Conservation (phyloP, 2,113 vertebrate genomes). For the Serinus canaria region DNA sequence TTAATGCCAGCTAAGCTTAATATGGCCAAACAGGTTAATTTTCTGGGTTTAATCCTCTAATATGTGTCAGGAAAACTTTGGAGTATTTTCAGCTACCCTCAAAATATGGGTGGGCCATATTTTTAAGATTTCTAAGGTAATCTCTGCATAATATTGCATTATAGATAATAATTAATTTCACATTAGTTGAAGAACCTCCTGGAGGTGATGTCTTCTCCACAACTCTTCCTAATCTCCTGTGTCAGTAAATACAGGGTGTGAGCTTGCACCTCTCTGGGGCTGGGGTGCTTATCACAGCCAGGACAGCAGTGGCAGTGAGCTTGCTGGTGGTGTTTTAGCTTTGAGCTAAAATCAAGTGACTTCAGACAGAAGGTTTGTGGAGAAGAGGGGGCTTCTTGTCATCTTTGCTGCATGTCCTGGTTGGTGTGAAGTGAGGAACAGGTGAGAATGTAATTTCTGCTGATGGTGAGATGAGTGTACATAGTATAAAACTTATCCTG, state of each 20-base stretch:
- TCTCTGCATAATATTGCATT: not conserved
- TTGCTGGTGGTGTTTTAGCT: not conserved
- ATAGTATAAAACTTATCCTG: not conserved
- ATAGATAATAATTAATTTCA: not conserved
- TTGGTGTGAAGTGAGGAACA: not conserved
- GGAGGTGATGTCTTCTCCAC: not conserved
- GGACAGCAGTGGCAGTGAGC: not conserved
- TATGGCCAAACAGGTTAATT: not conserved
- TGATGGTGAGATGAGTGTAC: not conserved
- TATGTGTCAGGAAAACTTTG: rapidly evolving
- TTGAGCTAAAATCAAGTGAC: not conserved
- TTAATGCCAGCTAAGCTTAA: not conserved
- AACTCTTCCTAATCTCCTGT: not conserved
- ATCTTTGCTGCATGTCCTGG: rapidly evolving
- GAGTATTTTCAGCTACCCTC: not conserved
- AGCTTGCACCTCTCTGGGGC: not conserved
- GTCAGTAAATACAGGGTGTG: not conserved
- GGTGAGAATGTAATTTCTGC: not conserved
- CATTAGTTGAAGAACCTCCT: not conserved
- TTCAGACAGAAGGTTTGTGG: not conserved
- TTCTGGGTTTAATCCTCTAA: not conserved
- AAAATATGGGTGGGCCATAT: not conserved
- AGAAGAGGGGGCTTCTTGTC: rapidly evolving
- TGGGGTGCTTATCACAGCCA: not conserved
- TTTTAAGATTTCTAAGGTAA: not conserved